Conservation (phyloP, 2,797 vertebrate genomes). For the Gouania willdenowi region DNA sequence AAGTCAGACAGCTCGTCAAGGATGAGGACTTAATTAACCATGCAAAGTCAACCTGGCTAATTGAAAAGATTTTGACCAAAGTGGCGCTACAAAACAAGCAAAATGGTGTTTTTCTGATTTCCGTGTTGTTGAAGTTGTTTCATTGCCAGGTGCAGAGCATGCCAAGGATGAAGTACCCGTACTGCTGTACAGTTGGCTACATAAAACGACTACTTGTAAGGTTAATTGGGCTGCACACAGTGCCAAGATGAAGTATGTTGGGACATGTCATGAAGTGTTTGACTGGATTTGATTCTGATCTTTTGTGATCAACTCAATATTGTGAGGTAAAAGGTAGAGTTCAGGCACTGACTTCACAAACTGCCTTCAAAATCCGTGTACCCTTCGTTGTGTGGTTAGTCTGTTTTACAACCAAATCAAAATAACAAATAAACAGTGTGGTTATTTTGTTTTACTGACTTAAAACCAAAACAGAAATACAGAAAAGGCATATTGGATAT, state of each 20-base stretch:
- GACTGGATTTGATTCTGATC: constrained; percentile 55
- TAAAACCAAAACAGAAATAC: background rate
- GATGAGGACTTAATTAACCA: constrained; percentile 79
- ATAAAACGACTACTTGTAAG: constrained; percentile 50
- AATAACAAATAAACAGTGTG: too few species aligned
- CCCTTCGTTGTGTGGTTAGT: too few species aligned
- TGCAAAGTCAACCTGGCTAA: constrained; percentile 79
- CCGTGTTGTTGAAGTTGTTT: constrained; percentile 45
- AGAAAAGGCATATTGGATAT: too few species aligned
- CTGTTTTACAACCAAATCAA: too few species aligned
- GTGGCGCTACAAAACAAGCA: constrained; percentile 37
- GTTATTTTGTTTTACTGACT: too few species aligned
- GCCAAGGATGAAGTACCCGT: constrained; percentile 44
- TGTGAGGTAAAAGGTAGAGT: constrained; percentile 33
- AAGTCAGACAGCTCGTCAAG: constrained; percentile 78
- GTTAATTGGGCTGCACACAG: constrained; percentile 62
- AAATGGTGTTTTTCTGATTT: constrained; percentile 14
- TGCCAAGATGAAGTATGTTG: constrained; percentile 52
- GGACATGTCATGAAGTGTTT: constrained; percentile 60
- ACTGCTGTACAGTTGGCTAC: constrained; percentile 41
- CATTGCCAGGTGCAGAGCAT: constrained; percentile 55
- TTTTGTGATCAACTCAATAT: constrained; percentile 53
- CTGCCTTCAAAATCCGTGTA: too few species aligned
- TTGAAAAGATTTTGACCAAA: constrained; percentile 70
- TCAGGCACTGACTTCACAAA: constrained; percentile 36